Conservation (phyloP, 2,113 vertebrate species). For the Rhizomys pruinosus region DNA sequence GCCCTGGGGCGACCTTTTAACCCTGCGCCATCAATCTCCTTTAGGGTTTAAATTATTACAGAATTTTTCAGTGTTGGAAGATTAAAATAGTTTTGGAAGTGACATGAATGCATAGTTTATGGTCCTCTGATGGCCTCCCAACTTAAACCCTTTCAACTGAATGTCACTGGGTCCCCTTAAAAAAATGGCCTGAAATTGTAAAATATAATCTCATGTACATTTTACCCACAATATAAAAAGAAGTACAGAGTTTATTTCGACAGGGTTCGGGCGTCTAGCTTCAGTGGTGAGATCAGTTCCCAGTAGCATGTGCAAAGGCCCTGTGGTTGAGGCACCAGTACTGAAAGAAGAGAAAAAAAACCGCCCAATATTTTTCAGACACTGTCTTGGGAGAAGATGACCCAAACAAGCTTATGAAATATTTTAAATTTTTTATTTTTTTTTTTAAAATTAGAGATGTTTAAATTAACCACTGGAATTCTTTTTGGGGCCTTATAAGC, state of each 20-base stretch:
- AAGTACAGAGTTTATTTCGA: no score
- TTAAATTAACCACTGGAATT: slow-evolving; percentile 14
- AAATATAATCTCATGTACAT: slow-evolving; percentile 39
- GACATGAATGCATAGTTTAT: neutral
- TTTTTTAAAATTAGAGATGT: slow-evolving; percentile 15
- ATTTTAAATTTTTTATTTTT: neutral
- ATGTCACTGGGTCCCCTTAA: neutral
- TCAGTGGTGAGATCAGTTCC: neutral
- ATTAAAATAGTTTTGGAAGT: slow-evolving; percentile 20
- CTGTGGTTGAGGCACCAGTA: neutral
- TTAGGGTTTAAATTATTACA: slow-evolving; percentile 28
- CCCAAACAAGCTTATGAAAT: neutral
- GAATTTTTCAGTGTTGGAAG: slow-evolving; percentile 40
- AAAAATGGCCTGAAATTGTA: slow-evolving; percentile 35
- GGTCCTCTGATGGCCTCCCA: no score
- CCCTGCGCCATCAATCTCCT: no score
- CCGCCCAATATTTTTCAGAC: neutral
- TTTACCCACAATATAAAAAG: slow-evolving; percentile 11
- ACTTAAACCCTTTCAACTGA: no score
- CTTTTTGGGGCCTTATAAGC: slow-evolving; percentile 57
- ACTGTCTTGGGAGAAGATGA: slow-evolving; percentile 10
- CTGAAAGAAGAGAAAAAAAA: neutral
- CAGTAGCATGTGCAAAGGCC: neutral
- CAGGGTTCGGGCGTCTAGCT: neutral
- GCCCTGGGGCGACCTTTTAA: no score